phyloP scores from a whole-genome alignment of 2,888 invertebrate genomes.

The Caenorhabditis afra region DNA sequence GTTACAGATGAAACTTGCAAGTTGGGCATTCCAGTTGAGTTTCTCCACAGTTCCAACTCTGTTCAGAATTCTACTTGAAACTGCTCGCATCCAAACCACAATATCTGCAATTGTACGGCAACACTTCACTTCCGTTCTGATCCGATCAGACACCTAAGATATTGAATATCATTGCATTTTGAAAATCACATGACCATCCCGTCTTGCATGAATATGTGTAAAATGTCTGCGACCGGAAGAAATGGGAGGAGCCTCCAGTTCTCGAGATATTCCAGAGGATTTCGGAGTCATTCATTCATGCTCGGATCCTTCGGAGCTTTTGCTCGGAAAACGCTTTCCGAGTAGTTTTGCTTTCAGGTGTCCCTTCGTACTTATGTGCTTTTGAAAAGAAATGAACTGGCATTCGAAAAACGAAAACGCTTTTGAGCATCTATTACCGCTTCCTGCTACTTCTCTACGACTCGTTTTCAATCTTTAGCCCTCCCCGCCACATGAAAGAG shows the following conservation, averaged over 20 bases:
- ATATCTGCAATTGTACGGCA: too few species aligned
- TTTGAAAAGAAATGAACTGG: constrained; percentile 1
- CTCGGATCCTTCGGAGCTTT: background rate
- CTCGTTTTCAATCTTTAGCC: constrained; percentile 41
- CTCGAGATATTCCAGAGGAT: too few species aligned
- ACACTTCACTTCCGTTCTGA: background rate
- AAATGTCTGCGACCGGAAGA: constrained; percentile 18
- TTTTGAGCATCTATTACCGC: constrained; percentile 37
- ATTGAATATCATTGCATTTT: constrained; percentile 6
- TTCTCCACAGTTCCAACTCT: too few species aligned
- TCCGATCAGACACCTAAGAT: background rate
- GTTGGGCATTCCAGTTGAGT: too few species aligned
- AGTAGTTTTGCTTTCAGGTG: background rate
- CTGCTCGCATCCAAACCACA: too few species aligned
- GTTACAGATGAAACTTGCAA: too few species aligned
- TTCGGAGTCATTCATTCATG: too few species aligned
- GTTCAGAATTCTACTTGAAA: too few species aligned
- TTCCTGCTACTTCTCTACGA: constrained; percentile 34
- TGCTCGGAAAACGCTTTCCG: background rate
- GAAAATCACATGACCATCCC: constrained; percentile 12
- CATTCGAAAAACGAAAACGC: constrained; percentile 21
- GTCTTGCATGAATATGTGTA: constrained; percentile 11
- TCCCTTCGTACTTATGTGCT: background rate
- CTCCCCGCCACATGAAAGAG: background rate
- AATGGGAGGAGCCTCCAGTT: constrained; percentile 14